Evolutionary conservation across 2,797 vertebrate species (phyloP).

Genomic region (Cryptoprocta ferox): DNA sequence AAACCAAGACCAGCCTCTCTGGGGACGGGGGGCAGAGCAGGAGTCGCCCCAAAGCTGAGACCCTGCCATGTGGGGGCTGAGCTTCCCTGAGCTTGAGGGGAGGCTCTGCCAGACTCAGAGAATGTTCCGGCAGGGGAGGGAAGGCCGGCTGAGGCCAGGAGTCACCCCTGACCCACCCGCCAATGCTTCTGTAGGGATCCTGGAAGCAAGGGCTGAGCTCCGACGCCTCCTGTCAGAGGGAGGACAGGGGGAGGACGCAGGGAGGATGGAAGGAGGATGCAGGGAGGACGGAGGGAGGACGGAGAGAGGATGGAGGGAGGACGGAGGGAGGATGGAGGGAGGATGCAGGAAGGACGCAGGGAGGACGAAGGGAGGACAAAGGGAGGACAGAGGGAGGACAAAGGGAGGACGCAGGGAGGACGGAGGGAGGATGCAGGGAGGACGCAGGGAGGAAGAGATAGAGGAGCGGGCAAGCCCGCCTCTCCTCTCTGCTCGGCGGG

Average conservation of each 20-base stretch:
- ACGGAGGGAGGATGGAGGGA: no score
- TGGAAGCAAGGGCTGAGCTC: background rate
- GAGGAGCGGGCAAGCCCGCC: accelerated
- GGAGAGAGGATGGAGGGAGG: no score
- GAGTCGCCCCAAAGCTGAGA: background rate
- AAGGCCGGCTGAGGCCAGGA: background rate
- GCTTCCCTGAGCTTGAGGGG: background rate
- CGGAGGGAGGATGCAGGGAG: no score
- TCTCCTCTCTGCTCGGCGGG: background rate
- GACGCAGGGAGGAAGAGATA: no score
- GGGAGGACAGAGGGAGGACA: no score
- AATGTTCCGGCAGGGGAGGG: background rate
- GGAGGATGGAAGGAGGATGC: no score
- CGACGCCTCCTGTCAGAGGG: background rate
- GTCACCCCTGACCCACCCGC: accelerated
- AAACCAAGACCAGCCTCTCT: background rate
- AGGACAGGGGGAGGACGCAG: no score
- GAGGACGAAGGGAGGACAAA: no score
- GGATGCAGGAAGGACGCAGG: no score
- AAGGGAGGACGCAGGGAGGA: no score
- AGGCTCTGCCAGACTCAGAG: background rate
- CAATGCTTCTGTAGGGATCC: background rate
- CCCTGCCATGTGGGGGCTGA: background rate
- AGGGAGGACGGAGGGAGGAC: no score
- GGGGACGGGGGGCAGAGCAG: background rate